Percentiles rank a stretch among this genome's conserved stretches.
These are phyloP conservation scores for Agriopis marginaria DNA, from an alignment of 2,888 invertebrate genomes.

Conservation along the genomic window DNA sequence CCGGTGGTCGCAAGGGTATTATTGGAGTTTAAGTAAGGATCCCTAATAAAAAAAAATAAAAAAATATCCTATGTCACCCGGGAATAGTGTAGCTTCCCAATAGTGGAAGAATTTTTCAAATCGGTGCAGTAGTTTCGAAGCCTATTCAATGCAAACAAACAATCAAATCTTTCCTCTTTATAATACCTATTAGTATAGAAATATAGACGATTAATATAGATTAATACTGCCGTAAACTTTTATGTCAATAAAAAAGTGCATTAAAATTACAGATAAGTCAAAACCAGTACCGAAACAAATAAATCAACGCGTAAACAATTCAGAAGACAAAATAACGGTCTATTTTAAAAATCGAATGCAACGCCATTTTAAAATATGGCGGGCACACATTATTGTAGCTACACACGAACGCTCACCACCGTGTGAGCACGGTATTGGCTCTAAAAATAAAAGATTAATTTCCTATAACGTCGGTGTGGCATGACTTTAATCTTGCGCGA, in stretches of 20 bases:
- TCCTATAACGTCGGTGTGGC: conserved; percentile 70
- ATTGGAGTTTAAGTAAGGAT: no score
- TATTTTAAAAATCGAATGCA: conserved; percentile 67
- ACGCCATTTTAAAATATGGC: conserved; percentile 76
- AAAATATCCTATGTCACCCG: no score
- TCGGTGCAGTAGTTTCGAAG: no score
- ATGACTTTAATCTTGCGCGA: conserved; percentile 62
- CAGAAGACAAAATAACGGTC: conserved; percentile 53
- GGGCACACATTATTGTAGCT: conserved; percentile 67
- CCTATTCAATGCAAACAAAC: no score
- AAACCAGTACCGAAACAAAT: conserved; percentile 36
- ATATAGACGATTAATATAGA: no score
- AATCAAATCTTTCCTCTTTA: no score
- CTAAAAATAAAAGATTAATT: conserved; percentile 83
- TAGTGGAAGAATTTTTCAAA: no score
- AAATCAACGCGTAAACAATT: conserved; percentile 52
- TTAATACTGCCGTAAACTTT: conserved; percentile 8
- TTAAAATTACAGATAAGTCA: neutral
- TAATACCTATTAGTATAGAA: no score
- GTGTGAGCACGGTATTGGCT: conserved; percentile 54
- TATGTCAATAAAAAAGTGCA: neutral
- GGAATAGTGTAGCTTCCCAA: no score
- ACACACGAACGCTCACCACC: conserved; percentile 66
- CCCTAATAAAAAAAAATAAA: no score
- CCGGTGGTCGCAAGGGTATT: no score